phyloP scores from a whole-genome alignment of 2,888 invertebrate species.

The Prosopocoilus inquinatus region DNA sequence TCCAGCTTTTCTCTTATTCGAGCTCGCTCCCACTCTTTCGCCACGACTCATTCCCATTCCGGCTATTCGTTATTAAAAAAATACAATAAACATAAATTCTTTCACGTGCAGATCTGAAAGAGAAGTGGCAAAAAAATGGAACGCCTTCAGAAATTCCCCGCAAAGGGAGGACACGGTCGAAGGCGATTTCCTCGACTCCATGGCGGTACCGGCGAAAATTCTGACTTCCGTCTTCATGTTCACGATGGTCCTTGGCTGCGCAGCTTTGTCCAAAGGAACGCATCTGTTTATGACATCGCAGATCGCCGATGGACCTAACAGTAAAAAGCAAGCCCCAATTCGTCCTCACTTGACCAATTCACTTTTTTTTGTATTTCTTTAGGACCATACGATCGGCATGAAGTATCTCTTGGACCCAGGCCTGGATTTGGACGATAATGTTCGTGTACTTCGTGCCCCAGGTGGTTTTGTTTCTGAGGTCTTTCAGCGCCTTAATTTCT shows the following conservation, averaged over 20 bases:
- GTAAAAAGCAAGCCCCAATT: constrained; percentile 51
- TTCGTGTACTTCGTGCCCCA: constrained; percentile 78
- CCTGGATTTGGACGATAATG: constrained; percentile 79
- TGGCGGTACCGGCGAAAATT: constrained; percentile 65
- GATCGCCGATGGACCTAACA: constrained; percentile 54
- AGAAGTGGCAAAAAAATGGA: constrained; percentile 69
- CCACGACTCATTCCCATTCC: no score
- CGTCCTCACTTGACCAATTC: no score
- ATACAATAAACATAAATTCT: no score
- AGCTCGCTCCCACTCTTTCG: no score
- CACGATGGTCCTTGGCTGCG: constrained; percentile 61
- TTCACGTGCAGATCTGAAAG: no score
- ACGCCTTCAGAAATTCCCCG: constrained; percentile 73
- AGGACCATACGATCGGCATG: constrained; percentile 41
- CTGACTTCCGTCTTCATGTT: constrained; percentile 70
- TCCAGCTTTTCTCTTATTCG: no score
- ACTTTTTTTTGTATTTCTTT: no score
- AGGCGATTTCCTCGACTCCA: constrained; percentile 59
- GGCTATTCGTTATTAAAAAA: no score
- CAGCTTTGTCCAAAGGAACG: constrained; percentile 70
- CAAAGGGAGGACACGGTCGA: constrained; percentile 63
- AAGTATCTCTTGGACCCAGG: constrained; percentile 59
- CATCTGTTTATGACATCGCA: constrained; percentile 73
- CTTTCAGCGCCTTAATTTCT: constrained; percentile 71
- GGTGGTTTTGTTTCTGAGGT: constrained; percentile 67